phyloP scores from a whole-genome alignment of 2,797 vertebrate species.

The Cryptoprocta ferox region DNA sequence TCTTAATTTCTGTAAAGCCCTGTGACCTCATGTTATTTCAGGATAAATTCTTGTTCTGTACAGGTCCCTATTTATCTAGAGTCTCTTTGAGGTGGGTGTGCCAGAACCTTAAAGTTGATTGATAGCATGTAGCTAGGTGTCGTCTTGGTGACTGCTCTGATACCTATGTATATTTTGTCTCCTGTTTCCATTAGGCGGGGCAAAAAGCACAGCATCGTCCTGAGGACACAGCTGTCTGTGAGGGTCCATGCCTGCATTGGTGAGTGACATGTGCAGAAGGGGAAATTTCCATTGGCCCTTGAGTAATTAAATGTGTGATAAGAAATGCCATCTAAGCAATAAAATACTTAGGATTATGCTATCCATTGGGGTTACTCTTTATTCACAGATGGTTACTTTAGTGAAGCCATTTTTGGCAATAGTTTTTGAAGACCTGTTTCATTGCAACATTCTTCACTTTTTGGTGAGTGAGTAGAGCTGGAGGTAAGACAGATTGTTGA shows the following conservation, averaged over 20 bases:
- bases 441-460: neutral
- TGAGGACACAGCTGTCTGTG: conserved; percentile 97
- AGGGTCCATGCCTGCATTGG: conserved; percentile 98
- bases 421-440: neutral
- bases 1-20: neutral
- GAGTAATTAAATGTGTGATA: neutral
- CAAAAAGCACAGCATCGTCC: conserved; percentile 95
- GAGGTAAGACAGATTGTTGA: neutral
- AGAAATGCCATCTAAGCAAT: neutral
- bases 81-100: neutral
- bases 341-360: neutral
- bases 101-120: neutral
- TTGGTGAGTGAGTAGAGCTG: neutral
- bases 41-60: neutral
- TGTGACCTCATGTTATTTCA: neutral
- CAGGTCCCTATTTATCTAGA: neutral
- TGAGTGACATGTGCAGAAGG: conserved; percentile 85
- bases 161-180: conserved; percentile 19
- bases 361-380: neutral
- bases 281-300: neutral
- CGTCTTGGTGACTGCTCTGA: neutral
- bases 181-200: conserved; percentile 89
- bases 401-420: neutral
- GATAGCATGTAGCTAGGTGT: neutral
- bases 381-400: neutral